These are phyloP conservation scores for Trissoscelio sp. DNA, from an alignment of 2,888 invertebrate genomes.

Conservation along the genomic window DNA sequence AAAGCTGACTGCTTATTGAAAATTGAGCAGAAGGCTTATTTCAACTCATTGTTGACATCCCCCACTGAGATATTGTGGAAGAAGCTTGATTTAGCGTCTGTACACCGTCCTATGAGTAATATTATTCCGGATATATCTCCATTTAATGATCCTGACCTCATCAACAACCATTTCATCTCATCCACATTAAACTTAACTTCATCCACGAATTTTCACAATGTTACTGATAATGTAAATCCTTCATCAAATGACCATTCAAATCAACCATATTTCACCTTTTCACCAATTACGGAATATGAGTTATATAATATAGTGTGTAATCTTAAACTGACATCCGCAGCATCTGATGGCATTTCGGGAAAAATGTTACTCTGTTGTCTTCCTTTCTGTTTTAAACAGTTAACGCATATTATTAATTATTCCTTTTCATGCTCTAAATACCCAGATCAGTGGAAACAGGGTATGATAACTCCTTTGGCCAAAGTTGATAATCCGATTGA, in stretches of 20 bases:
- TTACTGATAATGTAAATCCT: too few species aligned
- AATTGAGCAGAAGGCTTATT: neutral
- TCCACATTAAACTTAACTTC: neutral
- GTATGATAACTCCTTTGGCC: neutral
- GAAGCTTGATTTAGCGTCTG: neutral
- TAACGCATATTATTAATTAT: slow-evolving; percentile 9
- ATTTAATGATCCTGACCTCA: neutral
- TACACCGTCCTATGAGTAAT: neutral
- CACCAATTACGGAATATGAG: neutral
- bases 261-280: neutral
- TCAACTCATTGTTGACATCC: neutral
- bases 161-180: neutral
- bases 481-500: neutral
- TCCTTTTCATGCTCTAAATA: neutral
- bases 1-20: neutral
- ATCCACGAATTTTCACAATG: too few species aligned
- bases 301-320: neutral
- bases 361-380: slow-evolving; percentile 14
- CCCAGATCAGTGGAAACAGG: neutral
- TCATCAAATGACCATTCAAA: neutral
- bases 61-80: too few species aligned
- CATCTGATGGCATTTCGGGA: neutral
- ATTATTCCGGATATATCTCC: neutral
- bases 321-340: slow-evolving; percentile 7
- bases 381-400: neutral